These are phyloP conservation scores for Lochmaea crataegi DNA, from an alignment of 2,888 invertebrate species.

Conservation along the genomic window DNA sequence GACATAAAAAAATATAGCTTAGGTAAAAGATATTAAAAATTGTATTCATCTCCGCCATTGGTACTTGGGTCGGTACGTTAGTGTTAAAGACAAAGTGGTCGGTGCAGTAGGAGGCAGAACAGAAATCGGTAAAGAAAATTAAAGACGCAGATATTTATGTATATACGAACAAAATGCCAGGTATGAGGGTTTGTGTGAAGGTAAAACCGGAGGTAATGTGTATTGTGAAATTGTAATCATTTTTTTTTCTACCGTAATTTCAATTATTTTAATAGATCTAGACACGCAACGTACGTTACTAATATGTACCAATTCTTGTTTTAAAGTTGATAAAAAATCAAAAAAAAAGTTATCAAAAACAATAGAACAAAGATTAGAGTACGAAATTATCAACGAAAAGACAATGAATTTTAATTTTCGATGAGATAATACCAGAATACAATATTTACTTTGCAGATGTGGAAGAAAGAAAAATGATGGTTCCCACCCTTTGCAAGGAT, in stretches of 20 bases:
- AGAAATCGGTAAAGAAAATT: conserved; percentile 27
- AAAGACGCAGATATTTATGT: conserved; percentile 31
- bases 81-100: conserved; percentile 36
- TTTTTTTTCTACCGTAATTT: not conserved
- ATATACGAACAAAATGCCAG: conserved; percentile 11
- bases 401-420: too few relatives aligned
- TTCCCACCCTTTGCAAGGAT: too few relatives aligned
- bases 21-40: too few relatives aligned
- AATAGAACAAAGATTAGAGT: too few relatives aligned
- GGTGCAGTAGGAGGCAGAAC: conserved; percentile 31
- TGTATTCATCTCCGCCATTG: not conserved
- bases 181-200: conserved; percentile 3
- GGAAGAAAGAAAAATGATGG: too few relatives aligned
- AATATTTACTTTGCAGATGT: too few relatives aligned
- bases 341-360: too few relatives aligned
- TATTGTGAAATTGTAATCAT: conserved; percentile 2
- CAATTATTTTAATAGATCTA: not conserved
- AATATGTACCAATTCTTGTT: not conserved
- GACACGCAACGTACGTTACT: not conserved
- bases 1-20: too few relatives aligned
- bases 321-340: too few relatives aligned
- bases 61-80: conserved; percentile 13
- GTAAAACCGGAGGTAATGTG: conserved; percentile 1
- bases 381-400: too few relatives aligned
- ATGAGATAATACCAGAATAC: too few relatives aligned